These are phyloP conservation scores for Leptinotarsa lineolata DNA, from an alignment of 1,140 invertebrate species.

Conservation along the genomic window DNA sequence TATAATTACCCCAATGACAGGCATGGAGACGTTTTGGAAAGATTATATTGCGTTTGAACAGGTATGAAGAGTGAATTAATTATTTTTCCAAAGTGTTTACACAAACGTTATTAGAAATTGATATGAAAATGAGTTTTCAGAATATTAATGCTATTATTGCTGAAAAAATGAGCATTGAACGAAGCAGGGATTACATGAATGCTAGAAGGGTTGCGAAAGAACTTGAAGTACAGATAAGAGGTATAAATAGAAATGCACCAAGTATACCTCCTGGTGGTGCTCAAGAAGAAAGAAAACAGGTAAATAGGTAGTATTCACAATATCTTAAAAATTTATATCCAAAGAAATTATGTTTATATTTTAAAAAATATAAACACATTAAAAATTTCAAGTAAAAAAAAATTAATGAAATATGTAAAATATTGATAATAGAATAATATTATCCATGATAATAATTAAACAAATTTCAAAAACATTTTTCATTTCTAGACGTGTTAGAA, in stretches of 20 bases:
- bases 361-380: no score
- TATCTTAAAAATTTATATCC: no score
- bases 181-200: slow-evolving; percentile 95
- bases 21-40: slow-evolving; percentile 98
- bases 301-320: slow-evolving; percentile 50
- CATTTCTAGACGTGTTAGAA: no score
- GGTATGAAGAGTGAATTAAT: slow-evolving; percentile 51
- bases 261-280: slow-evolving; percentile 90
- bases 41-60: slow-evolving; percentile 95
- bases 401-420: no score
- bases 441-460: no score
- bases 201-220: slow-evolving; percentile 95
- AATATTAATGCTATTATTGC: slow-evolving; percentile 96
- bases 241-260: slow-evolving; percentile 91
- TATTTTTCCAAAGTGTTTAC: background rate
- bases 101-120: background rate
- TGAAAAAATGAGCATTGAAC: slow-evolving; percentile 62
- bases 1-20: slow-evolving; percentile 95
- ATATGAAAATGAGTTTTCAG: slow-evolving; percentile 34
- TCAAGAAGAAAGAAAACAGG: slow-evolving; percentile 92
- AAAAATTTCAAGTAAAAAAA: no score
- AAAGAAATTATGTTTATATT: no score
- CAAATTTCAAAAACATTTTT: no score
- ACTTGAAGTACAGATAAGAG: slow-evolving; percentile 91
- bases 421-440: no score